Evolutionary conservation across 2,888 invertebrate genomes (phyloP), one percentile per base, ranked within the genome.

Genomic region (Drosophila mulleri): DNA sequence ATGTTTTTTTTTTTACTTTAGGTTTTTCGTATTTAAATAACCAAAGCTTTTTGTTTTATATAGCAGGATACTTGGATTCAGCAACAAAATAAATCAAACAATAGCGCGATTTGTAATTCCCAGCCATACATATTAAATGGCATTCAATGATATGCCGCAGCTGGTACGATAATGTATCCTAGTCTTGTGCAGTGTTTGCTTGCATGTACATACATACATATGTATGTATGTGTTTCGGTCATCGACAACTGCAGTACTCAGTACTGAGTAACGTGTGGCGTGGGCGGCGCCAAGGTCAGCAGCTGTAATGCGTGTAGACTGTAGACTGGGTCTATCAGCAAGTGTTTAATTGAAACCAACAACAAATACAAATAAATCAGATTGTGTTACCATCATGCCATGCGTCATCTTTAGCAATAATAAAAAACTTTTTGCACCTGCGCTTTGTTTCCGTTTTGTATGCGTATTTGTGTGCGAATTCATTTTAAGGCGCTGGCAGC

Each of bases 381-480:
- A 86, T 87, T 86, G 81, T 88, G 83, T 72, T 88, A 8, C 45
- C 26, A 45, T 67, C 68, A 62, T 32, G 48, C 57, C 37, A 76
- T 89, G 86, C 76, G 81, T 89, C 80, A 89, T 73, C 35, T 45
- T 68, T 59, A 54, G 53, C 50, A 65, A 62, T 45, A 80, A 60
- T 42, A 52, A 48, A 53, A 53, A 20, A 18, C 2, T 48, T 65
- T 85, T 82, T 54, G 58, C 81, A 88, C 75, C 71, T 88, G 83
- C 67, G 67, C 76, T 86, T 85, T 88, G 81, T 78, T 89, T 89
- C 85, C 83, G 88, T 81, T 81, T 80, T 42, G 61, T 42, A 54
- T 37, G 62, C 61, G 64, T 64, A 56, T n/a, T 26, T 54, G 47
- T 72, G 66, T 58, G 50, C 45, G 37, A 18, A 42, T 32, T 58